Conservation (phyloP, 2,797 vertebrate species). For the Agapornis canus region DNA sequence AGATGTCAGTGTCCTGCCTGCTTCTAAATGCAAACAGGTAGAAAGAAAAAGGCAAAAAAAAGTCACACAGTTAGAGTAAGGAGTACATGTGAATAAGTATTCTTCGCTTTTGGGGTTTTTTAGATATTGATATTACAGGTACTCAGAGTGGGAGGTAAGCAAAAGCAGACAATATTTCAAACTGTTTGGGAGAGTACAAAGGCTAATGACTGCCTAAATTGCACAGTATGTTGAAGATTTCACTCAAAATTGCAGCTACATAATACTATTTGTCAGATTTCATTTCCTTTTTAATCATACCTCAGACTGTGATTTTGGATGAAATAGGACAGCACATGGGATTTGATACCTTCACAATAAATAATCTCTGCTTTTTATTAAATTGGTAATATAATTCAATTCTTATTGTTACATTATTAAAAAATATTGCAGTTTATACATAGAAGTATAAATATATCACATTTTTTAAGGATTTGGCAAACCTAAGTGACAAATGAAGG, state of each 20-base stretch:
- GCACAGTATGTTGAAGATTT: neutral
- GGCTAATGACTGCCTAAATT: neutral
- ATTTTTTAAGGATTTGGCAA: neutral
- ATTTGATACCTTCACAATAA: neutral
- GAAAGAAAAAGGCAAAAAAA: neutral
- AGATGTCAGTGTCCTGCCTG: neutral
- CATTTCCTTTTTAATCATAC: neutral
- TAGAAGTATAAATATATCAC: neutral
- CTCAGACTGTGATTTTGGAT: neutral
- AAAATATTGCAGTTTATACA: neutral
- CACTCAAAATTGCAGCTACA: neutral
- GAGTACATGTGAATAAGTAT: neutral
- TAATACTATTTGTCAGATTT: neutral
- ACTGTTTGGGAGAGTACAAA: neutral
- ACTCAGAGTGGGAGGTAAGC: neutral
- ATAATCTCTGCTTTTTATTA: neutral
- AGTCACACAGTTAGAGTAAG: neutral
- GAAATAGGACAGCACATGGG: neutral
- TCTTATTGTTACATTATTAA: neutral
- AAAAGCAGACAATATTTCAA: neutral
- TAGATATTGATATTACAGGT: neutral
- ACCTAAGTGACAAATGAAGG: neutral
- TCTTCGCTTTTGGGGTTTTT: neutral
- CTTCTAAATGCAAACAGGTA: neutral
- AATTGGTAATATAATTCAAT: neutral